phyloP scores from a whole-genome alignment of 35 echinoderm and acorn worm genomes.

The Lytechinus pictus region DNA sequence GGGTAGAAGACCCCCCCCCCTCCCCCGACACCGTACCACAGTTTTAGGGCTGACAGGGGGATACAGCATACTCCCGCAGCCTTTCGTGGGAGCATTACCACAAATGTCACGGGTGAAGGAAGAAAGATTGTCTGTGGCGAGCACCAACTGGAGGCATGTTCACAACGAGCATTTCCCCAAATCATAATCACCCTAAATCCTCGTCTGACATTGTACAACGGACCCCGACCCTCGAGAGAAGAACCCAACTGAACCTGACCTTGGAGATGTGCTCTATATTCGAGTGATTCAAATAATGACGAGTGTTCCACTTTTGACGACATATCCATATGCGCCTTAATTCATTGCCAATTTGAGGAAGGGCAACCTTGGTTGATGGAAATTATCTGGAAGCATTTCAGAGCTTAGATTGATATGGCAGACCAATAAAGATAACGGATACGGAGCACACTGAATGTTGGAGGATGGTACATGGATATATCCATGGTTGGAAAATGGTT shows the following conservation, averaged over 20 bases:
- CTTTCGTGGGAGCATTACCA: neutral
- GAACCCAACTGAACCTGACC: neutral
- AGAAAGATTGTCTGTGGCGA: neutral
- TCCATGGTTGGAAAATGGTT: neutral
- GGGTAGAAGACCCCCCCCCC: neutral
- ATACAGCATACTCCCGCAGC: neutral
- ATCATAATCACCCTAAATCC: neutral
- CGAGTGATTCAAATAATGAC: conserved; percentile 12
- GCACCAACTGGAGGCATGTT: neutral
- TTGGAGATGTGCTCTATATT: neutral
- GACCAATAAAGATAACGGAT: neutral
- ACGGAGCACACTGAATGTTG: neutral
- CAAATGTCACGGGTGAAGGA: neutral
- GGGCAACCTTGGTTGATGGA: neutral
- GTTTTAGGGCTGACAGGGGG: neutral
- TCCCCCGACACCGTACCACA: neutral
- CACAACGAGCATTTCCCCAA: neutral
- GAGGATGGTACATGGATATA: too few species aligned
- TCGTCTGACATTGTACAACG: neutral
- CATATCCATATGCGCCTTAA: conserved; percentile 11
- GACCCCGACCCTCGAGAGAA: neutral
- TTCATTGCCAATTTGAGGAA: conserved; percentile 12
- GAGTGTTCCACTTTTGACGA: conserved; percentile 1
- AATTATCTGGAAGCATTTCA: neutral
- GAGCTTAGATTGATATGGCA: conserved; percentile 18